These are phyloP conservation scores for Lithobates sylvaticus DNA, from an alignment of 2,797 vertebrate genomes.

Conservation along the genomic window DNA sequence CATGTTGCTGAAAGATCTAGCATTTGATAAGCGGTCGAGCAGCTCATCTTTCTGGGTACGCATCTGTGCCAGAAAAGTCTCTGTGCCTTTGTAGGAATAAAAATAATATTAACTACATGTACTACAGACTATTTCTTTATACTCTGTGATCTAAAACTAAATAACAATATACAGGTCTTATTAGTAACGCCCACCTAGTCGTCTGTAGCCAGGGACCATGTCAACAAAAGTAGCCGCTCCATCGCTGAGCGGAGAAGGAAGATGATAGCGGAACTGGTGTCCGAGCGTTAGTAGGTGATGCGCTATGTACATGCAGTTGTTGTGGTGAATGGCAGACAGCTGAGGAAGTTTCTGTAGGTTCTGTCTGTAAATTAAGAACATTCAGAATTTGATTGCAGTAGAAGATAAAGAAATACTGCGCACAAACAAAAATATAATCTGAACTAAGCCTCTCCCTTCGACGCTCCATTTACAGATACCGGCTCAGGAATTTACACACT, in stretches of 20 bases:
- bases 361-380: slow-evolving; percentile 77
- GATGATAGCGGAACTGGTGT: slow-evolving; percentile 87
- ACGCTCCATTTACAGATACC: too few species aligned
- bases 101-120: neutral
- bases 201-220: slow-evolving; percentile 91
- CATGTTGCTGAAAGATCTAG: slow-evolving; percentile 92
- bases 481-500: too few species aligned
- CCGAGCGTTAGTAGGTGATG: slow-evolving; percentile 95
- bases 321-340: slow-evolving; percentile 95
- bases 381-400: too few species aligned
- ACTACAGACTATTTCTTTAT: neutral
- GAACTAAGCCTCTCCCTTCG: too few species aligned
- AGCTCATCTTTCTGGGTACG: slow-evolving; percentile 90
- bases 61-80: slow-evolving; percentile 92
- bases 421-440: too few species aligned
- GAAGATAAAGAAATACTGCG: too few species aligned
- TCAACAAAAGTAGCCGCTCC: slow-evolving; percentile 91
- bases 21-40: slow-evolving; percentile 91
- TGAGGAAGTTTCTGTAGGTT: slow-evolving; percentile 95
- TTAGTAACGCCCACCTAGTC: slow-evolving; percentile 81
- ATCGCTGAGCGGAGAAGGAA: slow-evolving; percentile 79
- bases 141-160: too few species aligned
- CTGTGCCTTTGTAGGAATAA: slow-evolving; percentile 77
- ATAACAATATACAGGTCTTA: too few species aligned
- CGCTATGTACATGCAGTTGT: slow-evolving; percentile 98